phyloP scores from a whole-genome alignment of 1,140 invertebrate genomes.

The Drosophila neocordata region DNA sequence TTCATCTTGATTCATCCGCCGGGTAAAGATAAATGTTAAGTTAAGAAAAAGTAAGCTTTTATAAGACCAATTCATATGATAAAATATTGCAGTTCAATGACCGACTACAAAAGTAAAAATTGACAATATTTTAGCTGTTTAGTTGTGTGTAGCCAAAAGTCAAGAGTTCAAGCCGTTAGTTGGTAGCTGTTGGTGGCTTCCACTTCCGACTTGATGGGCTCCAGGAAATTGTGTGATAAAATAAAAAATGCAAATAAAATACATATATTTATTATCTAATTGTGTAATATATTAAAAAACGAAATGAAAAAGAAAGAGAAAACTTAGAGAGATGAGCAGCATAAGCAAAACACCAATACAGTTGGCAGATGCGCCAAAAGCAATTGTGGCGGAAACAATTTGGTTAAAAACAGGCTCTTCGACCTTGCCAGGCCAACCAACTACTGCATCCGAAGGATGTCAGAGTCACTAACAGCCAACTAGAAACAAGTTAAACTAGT shows the following conservation, averaged over 20 bases:
- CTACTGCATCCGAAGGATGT: conserved; percentile 51
- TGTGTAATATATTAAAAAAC: conserved; percentile 63
- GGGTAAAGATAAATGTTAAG: too few relatives aligned
- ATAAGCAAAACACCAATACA: background rate
- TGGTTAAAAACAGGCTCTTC: conserved; percentile 37
- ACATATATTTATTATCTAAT: conserved; percentile 60
- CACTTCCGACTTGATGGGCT: conserved; percentile 22
- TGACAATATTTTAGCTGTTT: conserved; percentile 16
- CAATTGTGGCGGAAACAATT: conserved; percentile 41
- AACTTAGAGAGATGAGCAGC: conserved; percentile 55
- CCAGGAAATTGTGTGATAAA: conserved; percentile 55
- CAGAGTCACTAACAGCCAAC: background rate
- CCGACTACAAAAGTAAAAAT: conserved; percentile 27
- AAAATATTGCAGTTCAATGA: conserved; percentile 35
- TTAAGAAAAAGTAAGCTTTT: background rate
- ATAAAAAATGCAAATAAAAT: conserved; percentile 71
- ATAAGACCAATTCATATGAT: too few relatives aligned
- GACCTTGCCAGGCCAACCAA: conserved; percentile 54
- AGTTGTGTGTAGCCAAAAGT: conserved; percentile 9
- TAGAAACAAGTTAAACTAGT: conserved; percentile 70
- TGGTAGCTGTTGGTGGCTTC: conserved; percentile 37
- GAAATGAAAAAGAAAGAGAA: conserved; percentile 46
- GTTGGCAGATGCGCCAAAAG: conserved; percentile 49
- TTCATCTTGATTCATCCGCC: too few relatives aligned
- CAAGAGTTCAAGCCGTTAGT: conserved; percentile 58